Percentiles rank a stretch among this genome's conserved stretches.
Conservation (phyloP, 2,113 vertebrate species). For the Cettia cetti region DNA sequence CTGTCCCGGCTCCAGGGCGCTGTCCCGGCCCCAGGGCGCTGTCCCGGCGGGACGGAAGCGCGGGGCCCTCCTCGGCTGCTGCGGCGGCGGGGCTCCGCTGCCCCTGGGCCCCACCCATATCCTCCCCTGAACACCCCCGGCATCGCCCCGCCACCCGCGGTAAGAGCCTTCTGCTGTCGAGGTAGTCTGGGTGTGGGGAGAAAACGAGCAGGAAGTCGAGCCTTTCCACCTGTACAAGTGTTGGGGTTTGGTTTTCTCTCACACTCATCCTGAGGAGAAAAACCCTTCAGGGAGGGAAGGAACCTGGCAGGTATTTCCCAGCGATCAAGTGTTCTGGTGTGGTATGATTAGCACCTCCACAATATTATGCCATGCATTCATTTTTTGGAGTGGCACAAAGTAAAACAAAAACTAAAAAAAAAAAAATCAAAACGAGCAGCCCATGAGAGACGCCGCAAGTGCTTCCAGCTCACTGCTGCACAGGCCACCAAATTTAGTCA, state of each 20-base stretch:
- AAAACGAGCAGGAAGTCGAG: fast-evolving
- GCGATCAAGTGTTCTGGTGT: neutral
- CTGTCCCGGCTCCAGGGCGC: neutral
- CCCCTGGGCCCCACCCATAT: neutral
- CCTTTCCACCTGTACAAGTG: fast-evolving
- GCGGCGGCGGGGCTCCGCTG: neutral
- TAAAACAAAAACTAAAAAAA: neutral
- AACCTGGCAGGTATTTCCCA: fast-evolving
- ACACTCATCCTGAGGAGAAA: neutral
- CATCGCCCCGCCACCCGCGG: fast-evolving
- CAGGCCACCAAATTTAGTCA: neutral
- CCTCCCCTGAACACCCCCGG: neutral
- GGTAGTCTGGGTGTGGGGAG: neutral
- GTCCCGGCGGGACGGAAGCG: neutral
- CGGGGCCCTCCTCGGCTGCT: neutral
- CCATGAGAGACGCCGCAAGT: fast-evolving
- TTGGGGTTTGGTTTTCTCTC: neutral
- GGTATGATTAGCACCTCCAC: fast-evolving
- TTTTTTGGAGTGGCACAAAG: fast-evolving
- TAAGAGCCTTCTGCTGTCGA: fast-evolving
- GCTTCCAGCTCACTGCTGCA: fast-evolving
- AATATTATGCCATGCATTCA: fast-evolving
- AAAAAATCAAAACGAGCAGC: neutral
- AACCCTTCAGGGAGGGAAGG: fast-evolving
- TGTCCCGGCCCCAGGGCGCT: too few relatives aligned